A percentile compares a stretch with the other conserved stretches of the same genome.
Conservation (phyloP, 2,113 vertebrate species). For the Ceyx cyanopectus region DNA sequence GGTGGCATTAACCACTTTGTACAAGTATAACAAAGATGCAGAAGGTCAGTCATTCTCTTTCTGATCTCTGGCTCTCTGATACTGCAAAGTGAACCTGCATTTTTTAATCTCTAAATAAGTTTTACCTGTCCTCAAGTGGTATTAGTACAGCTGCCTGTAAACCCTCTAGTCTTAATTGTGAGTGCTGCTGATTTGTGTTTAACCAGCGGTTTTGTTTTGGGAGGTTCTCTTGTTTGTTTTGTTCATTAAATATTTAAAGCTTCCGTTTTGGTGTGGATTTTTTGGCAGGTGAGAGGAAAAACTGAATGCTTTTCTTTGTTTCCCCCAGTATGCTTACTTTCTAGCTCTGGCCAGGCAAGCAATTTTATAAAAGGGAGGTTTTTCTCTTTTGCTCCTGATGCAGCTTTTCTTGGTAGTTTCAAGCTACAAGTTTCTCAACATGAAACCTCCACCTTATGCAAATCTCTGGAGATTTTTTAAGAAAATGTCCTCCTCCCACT, state of each 20-base stretch:
- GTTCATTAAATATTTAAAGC: conserved; percentile 42
- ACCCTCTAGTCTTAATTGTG: neutral
- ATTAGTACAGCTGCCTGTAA: neutral
- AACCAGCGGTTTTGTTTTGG: conserved; percentile 10
- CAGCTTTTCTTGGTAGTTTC: neutral
- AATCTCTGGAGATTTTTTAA: neutral
- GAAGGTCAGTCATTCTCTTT: neutral
- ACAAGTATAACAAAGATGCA: neutral
- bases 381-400: neutral
- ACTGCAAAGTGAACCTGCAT: neutral
- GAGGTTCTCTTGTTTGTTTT: conserved; percentile 20
- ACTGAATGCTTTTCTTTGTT: neutral
- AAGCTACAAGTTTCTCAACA: neutral
- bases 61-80: neutral
- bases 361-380: neutral
- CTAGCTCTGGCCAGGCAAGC: neutral
- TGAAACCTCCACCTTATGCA: neutral
- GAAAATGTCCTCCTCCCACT: conserved; percentile 1
- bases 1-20: neutral
- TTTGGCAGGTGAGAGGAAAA: neutral
- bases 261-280: conserved; percentile 12
- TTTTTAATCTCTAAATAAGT: neutral
- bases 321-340: neutral
- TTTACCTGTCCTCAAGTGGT: neutral
- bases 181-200: neutral